Evolutionary conservation across 2,888 invertebrate species (phyloP).

Genomic region (Trypoxylon attenuatum): DNA sequence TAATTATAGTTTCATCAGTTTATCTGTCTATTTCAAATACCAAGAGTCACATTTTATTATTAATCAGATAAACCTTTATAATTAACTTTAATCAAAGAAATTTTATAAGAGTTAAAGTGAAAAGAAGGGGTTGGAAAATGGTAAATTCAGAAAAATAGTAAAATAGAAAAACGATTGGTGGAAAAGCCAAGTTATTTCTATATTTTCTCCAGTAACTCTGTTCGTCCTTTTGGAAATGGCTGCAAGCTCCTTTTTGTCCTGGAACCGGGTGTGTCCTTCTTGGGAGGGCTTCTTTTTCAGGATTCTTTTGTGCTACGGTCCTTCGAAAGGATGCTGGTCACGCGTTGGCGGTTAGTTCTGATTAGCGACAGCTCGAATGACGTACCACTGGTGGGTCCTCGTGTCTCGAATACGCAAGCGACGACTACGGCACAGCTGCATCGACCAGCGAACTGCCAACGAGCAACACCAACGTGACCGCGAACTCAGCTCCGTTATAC

Average conservation of each 20-base stretch:
- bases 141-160: constrained; percentile 44
- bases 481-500: constrained; percentile 39
- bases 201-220: constrained; percentile 29
- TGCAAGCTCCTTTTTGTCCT: constrained; percentile 15
- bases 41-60: too few species aligned
- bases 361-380: constrained; percentile 74
- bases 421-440: constrained; percentile 10
- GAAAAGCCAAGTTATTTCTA: constrained; percentile 43
- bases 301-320: constrained; percentile 36
- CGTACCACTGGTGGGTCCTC: constrained; percentile 72
- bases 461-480: constrained; percentile 40
- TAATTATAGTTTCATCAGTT: too few species aligned
- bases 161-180: constrained; percentile 40
- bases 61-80: too few species aligned
- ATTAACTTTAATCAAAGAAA: too few species aligned
- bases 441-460: constrained; percentile 12
- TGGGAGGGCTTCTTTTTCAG: constrained; percentile 24
- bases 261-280: constrained; percentile 13
- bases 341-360: constrained; percentile 74
- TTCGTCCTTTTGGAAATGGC: constrained; percentile 1
- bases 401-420: constrained; percentile 69
- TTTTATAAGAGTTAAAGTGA: constrained; percentile 6
- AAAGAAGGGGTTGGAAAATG: too few species aligned
- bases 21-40: too few species aligned
- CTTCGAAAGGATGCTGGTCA: constrained; percentile 64